Percentiles rank a stretch among this genome's conserved stretches.
phyloP scores from a whole-genome alignment of 2,797 vertebrate genomes.

The Acipenser ruthenus region DNA sequence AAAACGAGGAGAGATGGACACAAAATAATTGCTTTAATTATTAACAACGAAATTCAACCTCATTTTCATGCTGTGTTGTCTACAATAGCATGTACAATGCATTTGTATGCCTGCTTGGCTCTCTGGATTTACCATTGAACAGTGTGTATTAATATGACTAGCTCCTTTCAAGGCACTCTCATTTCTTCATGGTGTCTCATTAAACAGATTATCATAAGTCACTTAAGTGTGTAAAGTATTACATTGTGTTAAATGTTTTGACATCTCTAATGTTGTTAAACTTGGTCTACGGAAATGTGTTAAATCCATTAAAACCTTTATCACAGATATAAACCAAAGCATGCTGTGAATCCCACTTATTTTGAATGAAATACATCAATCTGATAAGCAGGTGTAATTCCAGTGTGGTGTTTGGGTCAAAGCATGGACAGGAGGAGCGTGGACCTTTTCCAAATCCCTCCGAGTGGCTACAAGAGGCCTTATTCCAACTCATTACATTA shows the following conservation, averaged over 20 bases:
- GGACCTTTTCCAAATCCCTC: no score
- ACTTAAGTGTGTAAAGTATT: slow-evolving; percentile 21
- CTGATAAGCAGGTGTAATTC: slow-evolving; percentile 36
- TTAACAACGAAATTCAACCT: slow-evolving; percentile 43
- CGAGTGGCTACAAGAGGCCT: no score
- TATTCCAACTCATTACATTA: no score
- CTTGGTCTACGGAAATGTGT: slow-evolving; percentile 18
- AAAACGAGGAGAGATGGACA: slow-evolving; percentile 28
- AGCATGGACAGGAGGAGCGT: no score
- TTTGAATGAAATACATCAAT: slow-evolving; percentile 46
- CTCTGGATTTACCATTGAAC: slow-evolving; percentile 29
- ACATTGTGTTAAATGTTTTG: slow-evolving; percentile 20
- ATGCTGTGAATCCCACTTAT: slow-evolving; percentile 41
- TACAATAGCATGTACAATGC: slow-evolving; percentile 43
- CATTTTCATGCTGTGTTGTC: slow-evolving; percentile 42
- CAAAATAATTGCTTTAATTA: slow-evolving; percentile 50
- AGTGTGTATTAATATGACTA: slow-evolving; percentile 37
- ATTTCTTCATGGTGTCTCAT: slow-evolving; percentile 34
- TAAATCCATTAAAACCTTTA: slow-evolving; percentile 23
- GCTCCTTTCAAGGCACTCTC: slow-evolving; percentile 33
- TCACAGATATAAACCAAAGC: slow-evolving; percentile 27
- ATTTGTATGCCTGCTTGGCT: slow-evolving; percentile 36
- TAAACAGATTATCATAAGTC: slow-evolving; percentile 37
- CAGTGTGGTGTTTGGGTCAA: slow-evolving; percentile 17
- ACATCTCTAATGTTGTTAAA: slow-evolving; percentile 27